phyloP scores from a whole-genome alignment of 2,797 vertebrate genomes.

The Huso huso region DNA sequence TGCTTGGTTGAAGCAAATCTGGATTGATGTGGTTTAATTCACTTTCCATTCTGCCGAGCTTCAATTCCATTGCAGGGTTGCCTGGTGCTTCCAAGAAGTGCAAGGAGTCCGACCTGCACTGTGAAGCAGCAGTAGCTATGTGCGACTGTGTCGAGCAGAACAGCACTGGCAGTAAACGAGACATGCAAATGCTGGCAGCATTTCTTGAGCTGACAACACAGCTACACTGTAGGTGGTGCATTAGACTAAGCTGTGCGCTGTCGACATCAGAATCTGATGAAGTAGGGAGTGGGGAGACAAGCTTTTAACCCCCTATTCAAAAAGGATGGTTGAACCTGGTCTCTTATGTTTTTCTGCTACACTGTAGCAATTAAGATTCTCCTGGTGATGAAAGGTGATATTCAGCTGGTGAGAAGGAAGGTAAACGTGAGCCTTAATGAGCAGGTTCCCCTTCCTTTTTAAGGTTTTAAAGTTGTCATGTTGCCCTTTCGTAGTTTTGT shows the following conservation, averaged over 20 bases:
- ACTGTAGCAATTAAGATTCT: constrained; percentile 42
- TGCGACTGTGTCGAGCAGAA: constrained; percentile 18
- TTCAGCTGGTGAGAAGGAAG: constrained; percentile 30
- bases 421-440: constrained; percentile 32
- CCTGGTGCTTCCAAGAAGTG: constrained; percentile 34
- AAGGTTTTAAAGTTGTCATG: not conserved
- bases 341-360: constrained; percentile 23
- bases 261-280: constrained; percentile 27
- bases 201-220: constrained; percentile 49
- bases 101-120: constrained; percentile 30
- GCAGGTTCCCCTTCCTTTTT: not conserved
- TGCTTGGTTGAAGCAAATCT: constrained; percentile 82
- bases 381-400: constrained; percentile 41
- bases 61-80: constrained; percentile 78
- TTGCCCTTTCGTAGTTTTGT: not conserved
- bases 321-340: constrained; percentile 27
- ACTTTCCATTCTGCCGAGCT: constrained; percentile 83
- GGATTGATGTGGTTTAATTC: constrained; percentile 84
- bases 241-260: constrained; percentile 48
- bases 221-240: constrained; percentile 72
- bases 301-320: constrained; percentile 32
- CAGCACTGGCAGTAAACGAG: constrained; percentile 44
- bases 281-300: constrained; percentile 19
- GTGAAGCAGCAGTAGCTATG: constrained; percentile 14
- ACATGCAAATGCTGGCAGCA: constrained; percentile 46